Base-by-base conservation (phyloP, 2,888 invertebrate genomes). In the Laspeyria flexula region DNA sequence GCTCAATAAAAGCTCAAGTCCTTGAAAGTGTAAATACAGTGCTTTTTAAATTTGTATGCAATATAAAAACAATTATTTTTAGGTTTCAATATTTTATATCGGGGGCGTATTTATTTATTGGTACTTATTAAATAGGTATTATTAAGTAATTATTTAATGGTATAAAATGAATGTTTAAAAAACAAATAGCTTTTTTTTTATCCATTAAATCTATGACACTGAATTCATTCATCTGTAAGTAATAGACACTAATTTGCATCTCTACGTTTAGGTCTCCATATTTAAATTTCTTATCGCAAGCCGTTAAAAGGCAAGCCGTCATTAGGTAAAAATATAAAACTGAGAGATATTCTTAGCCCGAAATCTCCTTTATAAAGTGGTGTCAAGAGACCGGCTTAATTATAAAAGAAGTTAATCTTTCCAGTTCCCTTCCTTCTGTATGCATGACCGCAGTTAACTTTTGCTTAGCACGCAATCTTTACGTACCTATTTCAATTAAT, bases 391-490 rank as follows among this genome's bases (percentile, higher is more conserved):
- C 63, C 53, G 61, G 60, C 65, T 71, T 73, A 77, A 75, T 75
- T 75, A 67, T 49, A 65, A 63, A 72, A 75, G 73, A 71, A 75
- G 75, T 68, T 69, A 73, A 74, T 73, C 65, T 66, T 51, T 60
- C 56, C 56, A 50, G 65, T 58, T 62, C 66, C 65, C 62, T 68
- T 60, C 65, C 68, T 68, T 53, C 61, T 44, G 64, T 66, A 79
- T 77, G 76, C 71, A 77, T 73, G 72, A 68, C 52, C 68, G 65
- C 74, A 78, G 73, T 76, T 79, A 73, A 73, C 69, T 68, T 71
- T 67, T 73, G 75, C 71, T 80, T 77, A 72, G 74, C 79, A 79
- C 73, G 73, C 76, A 75, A 79, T 79, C 71, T 69, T 71, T 71
- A 23, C 35, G 4, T 41, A 29, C 30, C 41, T 12, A 30, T 47